A percentile compares a stretch with the other conserved stretches of the same genome.
Conservation (phyloP, 2,888 invertebrate genomes). For the Pachydiplax longipennis region DNA sequence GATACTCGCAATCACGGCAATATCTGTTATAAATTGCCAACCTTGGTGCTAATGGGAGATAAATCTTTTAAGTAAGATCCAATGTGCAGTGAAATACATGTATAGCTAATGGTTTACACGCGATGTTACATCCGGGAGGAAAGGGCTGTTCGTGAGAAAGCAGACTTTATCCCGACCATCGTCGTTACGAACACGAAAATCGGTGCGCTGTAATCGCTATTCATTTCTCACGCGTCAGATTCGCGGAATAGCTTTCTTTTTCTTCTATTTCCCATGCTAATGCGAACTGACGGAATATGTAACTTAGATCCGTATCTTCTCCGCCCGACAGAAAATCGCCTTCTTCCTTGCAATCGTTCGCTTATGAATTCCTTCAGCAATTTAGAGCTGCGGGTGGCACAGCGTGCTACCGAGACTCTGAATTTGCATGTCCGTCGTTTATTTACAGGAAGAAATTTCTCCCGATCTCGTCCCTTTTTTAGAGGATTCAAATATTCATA, state of each 20-base stretch:
- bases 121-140: no score
- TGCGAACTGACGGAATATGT: neutral
- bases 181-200: neutral
- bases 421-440: constrained; percentile 18
- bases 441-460: neutral
- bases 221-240: neutral
- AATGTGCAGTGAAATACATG: no score
- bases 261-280: neutral
- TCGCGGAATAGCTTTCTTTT: neutral
- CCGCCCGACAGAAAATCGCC: neutral
- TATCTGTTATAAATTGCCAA: no score
- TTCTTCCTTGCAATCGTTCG: neutral
- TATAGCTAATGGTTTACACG: no score
- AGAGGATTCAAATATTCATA: constrained; percentile 29
- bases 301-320: neutral
- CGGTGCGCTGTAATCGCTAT: neutral
- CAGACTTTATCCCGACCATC: neutral
- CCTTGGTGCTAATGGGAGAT: no score
- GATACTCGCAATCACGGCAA: no score
- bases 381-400: neutral
- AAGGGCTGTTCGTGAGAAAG: neutral
- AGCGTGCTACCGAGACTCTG: neutral
- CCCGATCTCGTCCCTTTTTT: neutral
- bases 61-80: no score
- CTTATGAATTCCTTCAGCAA: neutral